Conservation (phyloP, 2,888 invertebrate species). For the Lathronympha strigana region DNA sequence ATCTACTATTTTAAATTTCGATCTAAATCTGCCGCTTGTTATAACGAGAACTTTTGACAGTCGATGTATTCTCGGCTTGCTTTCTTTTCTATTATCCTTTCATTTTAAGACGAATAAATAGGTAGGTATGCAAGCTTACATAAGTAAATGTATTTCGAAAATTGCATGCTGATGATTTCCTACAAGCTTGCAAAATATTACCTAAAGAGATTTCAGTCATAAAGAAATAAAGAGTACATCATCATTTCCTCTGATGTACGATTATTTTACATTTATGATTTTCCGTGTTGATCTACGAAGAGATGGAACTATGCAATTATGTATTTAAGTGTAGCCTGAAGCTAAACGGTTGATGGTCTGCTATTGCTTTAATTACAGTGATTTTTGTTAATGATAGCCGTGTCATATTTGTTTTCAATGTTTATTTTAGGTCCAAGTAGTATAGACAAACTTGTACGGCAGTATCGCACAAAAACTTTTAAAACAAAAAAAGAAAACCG, state of each 20-base stretch:
- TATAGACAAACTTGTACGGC: neutral
- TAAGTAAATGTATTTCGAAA: too few species aligned
- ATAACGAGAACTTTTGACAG: constrained; percentile 38
- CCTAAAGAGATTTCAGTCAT: too few species aligned
- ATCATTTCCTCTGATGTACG: too few species aligned
- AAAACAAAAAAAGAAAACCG: too few species aligned
- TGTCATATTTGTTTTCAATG: constrained; percentile 4
- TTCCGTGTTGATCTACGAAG: constrained; percentile 4
- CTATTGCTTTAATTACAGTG: constrained; percentile 21
- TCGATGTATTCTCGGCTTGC: constrained; percentile 1
- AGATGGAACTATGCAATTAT: constrained; percentile 16
- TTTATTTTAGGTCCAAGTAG: neutral
- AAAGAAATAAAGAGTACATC: too few species aligned
- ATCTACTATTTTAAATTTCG: constrained; percentile 50
- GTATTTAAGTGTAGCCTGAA: constrained; percentile 16
- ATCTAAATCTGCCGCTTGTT: constrained; percentile 32
- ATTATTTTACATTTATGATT: neutral
- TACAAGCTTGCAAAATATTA: too few species aligned
- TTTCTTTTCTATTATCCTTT: neutral
- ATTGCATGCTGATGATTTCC: too few species aligned
- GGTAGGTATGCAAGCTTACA: neutral
- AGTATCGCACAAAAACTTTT: too few species aligned
- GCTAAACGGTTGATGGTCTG: constrained; percentile 19
- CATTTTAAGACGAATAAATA: neutral
- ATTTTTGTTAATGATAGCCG: constrained; percentile 9